Conservation (phyloP, 2,888 invertebrate genomes). For the Willowsia nigromaculata region DNA sequence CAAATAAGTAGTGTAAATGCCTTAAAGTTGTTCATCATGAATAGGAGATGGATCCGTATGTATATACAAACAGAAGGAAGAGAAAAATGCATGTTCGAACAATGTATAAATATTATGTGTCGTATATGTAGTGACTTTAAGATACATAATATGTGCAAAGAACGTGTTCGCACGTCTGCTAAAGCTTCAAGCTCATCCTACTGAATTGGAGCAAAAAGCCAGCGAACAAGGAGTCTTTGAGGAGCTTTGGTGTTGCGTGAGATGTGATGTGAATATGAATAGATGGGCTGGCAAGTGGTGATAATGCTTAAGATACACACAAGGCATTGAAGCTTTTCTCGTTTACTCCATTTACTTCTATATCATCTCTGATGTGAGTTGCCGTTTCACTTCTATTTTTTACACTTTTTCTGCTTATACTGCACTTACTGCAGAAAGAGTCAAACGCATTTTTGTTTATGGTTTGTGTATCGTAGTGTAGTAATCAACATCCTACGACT, state of each 20-base stretch:
- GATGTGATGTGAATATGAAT: conserved; percentile 72
- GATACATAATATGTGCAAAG: neutral
- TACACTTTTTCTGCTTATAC: conserved; percentile 43
- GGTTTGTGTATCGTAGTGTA: conserved; percentile 29
- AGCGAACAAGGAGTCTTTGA: conserved; percentile 43
- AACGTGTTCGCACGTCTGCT: conserved; percentile 23
- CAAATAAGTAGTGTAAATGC: conserved; percentile 44
- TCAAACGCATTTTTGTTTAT: conserved; percentile 39
- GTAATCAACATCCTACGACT: neutral
- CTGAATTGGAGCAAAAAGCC: conserved; percentile 44
- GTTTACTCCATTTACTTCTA: conserved; percentile 59
- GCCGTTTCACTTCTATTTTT: neutral
- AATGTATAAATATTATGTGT: neutral
- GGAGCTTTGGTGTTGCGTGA: conserved; percentile 67
- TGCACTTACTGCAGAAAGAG: conserved; percentile 32
- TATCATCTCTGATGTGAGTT: neutral
- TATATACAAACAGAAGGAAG: neutral
- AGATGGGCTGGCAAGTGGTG: conserved; percentile 70
- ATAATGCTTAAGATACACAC: conserved; percentile 63
- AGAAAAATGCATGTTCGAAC: neutral
- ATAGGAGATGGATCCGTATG: neutral
- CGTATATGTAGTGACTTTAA: neutral
- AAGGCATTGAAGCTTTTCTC: conserved; percentile 57
- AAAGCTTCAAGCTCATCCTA: conserved; percentile 36
- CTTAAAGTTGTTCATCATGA: conserved; percentile 49